Percentiles rank a stretch among this genome's conserved stretches.
These are phyloP conservation scores for Gymnobelideus leadbeateri DNA, from an alignment of 2,113 vertebrate genomes.

Conservation along the genomic window DNA sequence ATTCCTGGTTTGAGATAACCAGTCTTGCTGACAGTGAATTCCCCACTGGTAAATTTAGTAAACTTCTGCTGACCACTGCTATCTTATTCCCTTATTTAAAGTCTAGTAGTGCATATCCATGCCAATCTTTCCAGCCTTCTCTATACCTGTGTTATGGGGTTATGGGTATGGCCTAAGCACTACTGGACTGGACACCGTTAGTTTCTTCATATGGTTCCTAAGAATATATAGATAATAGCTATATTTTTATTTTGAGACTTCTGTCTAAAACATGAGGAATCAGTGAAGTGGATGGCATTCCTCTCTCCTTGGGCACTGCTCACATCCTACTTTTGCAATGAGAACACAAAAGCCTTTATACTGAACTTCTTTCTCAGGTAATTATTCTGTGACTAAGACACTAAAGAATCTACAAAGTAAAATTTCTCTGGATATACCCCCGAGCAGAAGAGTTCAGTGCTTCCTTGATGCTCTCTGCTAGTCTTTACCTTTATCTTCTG, in stretches of 20 bases:
- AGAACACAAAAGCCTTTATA: not conserved
- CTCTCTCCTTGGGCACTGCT: not conserved
- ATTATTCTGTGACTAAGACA: not conserved
- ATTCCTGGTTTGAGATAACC: not conserved
- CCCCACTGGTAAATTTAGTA: not conserved
- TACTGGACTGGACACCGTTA: not conserved
- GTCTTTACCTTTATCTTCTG: not conserved
- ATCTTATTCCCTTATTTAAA: not conserved
- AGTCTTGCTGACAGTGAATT: not conserved
- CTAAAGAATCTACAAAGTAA: not conserved
- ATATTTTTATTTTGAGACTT: not conserved
- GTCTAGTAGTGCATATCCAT: not conserved
- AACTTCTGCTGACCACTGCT: not conserved
- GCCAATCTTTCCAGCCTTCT: not conserved
- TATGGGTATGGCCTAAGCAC: not conserved
- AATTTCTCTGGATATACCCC: not conserved
- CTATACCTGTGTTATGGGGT: not conserved
- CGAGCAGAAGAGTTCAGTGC: not conserved
- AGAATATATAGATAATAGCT: not conserved
- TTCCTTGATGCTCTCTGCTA: not conserved
- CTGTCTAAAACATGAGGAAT: not conserved
- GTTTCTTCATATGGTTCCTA: not conserved
- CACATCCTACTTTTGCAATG: not conserved
- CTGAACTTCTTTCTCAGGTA: not conserved
- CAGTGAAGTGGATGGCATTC: not conserved